phyloP scores from a whole-genome alignment of 2,888 invertebrate genomes.

The Caenorhabditis becei region DNA sequence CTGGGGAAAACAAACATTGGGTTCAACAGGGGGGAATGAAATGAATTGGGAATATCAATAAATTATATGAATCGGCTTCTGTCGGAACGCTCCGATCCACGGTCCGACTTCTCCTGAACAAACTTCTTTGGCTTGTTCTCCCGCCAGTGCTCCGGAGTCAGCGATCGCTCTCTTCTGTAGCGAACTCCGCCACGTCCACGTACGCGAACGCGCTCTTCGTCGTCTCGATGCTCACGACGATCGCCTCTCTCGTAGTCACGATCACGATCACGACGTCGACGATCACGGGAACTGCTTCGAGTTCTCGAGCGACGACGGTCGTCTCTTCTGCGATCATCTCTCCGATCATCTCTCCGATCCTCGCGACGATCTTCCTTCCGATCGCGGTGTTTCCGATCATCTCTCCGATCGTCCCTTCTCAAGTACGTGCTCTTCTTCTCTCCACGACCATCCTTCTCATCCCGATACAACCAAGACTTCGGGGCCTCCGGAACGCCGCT shows the following conservation, averaged over 20 bases:
- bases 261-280: not conserved
- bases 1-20: too few species aligned
- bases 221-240: not conserved
- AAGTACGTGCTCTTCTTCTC: too few species aligned
- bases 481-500: conserved; percentile 28
- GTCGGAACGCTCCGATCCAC: not conserved
- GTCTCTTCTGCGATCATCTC: conserved; percentile 3
- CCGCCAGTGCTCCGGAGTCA: conserved; percentile 49
- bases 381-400: not conserved
- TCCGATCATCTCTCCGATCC: not conserved
- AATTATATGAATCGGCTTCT: too few species aligned
- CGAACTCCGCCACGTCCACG: conserved; percentile 41
- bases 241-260: not conserved
- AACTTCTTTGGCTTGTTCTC: conserved; percentile 19
- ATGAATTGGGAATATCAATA: too few species aligned
- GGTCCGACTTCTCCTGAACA: not conserved
- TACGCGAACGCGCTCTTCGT: conserved; percentile 2
- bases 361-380: not conserved
- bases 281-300: not conserved
- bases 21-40: too few species aligned
- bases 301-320: not conserved
- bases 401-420: too few species aligned
- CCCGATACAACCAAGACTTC: conserved; percentile 53
- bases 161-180: conserved; percentile 12
- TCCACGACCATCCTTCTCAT: not conserved